Percentiles rank a stretch among this genome's conserved stretches.
These are phyloP conservation scores for Cydia strobilella DNA, from an alignment of 1,140 invertebrate genomes.

Conservation along the genomic window DNA sequence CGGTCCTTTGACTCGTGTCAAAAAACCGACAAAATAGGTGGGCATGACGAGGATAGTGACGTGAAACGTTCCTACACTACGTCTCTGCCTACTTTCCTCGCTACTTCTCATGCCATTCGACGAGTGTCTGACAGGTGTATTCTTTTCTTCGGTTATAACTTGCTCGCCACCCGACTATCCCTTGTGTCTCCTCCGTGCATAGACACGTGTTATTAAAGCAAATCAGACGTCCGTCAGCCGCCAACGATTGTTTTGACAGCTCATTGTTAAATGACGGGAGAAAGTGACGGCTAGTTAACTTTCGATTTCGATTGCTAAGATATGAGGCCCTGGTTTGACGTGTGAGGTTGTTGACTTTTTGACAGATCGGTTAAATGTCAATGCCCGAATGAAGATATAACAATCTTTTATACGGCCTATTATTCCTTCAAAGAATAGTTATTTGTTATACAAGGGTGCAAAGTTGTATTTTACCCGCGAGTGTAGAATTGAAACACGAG, in stretches of 20 bases:
- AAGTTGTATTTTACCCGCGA: too few relatives aligned
- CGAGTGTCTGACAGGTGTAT: not conserved
- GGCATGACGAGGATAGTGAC: too few relatives aligned
- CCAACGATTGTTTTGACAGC: slow-evolving; percentile 47
- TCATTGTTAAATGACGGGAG: slow-evolving; percentile 36
- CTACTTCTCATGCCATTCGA: too few relatives aligned
- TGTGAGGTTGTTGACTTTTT: not conserved
- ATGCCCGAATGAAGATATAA: too few relatives aligned
- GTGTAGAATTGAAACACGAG: too few relatives aligned
- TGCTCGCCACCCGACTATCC: not conserved
- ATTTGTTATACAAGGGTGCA: too few relatives aligned
- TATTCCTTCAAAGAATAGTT: too few relatives aligned
- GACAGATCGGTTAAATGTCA: not conserved
- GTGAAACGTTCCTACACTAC: too few relatives aligned
- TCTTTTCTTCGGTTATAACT: not conserved
- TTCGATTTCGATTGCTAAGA: slow-evolving; percentile 23
- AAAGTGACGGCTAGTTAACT: slow-evolving; percentile 32
- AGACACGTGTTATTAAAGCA: slow-evolving; percentile 28
- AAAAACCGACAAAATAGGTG: too few relatives aligned
- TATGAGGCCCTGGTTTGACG: not conserved
- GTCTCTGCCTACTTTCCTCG: too few relatives aligned
- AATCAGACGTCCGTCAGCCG: slow-evolving; percentile 12
- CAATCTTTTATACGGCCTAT: too few relatives aligned
- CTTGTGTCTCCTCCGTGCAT: not conserved
- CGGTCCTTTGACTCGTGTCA: too few relatives aligned